Evolutionary conservation across 2,888 invertebrate species (phyloP).

Genomic region (Aphrophora alni): DNA sequence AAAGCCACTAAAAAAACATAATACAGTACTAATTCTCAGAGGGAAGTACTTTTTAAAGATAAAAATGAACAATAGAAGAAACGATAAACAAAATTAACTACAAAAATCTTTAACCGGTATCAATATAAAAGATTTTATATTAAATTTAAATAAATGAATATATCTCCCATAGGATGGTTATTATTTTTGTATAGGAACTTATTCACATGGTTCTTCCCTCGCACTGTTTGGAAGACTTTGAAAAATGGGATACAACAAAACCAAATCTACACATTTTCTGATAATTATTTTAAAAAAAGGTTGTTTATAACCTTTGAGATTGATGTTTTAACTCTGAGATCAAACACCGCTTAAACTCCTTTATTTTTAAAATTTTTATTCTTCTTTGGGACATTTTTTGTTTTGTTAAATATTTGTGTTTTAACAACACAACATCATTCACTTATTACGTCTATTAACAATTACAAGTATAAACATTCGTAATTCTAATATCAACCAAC

Average conservation of each 20-base stretch:
- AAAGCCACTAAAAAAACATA: constrained; percentile 27
- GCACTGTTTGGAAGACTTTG: constrained; percentile 26
- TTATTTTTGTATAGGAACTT: constrained; percentile 35
- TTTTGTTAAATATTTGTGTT: not conserved
- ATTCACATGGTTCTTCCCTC: not conserved
- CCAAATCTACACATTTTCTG: constrained; percentile 27
- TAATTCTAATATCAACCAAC: not conserved
- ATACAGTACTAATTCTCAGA: not conserved
- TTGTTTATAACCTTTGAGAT: not conserved
- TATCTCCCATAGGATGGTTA: not conserved
- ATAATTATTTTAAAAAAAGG: not conserved
- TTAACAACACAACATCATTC: not conserved
- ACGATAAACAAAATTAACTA: not conserved
- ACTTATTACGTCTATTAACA: not conserved
- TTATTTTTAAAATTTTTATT: not conserved
- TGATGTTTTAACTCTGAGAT: constrained; percentile 20
- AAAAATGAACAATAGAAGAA: not conserved
- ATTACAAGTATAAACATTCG: constrained; percentile 4
- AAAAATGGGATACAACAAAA: constrained; percentile 18
- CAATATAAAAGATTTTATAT: not conserved
- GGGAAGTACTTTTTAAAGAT: not conserved
- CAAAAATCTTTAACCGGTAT: not conserved
- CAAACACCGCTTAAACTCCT: constrained; percentile 18
- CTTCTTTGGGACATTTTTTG: constrained; percentile 7
- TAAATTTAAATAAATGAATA: not conserved